Evolutionary conservation across 2,888 invertebrate genomes (phyloP), one percentile per base, ranked within the genome.

Genomic region (Hydrotaea diabolus): DNA sequence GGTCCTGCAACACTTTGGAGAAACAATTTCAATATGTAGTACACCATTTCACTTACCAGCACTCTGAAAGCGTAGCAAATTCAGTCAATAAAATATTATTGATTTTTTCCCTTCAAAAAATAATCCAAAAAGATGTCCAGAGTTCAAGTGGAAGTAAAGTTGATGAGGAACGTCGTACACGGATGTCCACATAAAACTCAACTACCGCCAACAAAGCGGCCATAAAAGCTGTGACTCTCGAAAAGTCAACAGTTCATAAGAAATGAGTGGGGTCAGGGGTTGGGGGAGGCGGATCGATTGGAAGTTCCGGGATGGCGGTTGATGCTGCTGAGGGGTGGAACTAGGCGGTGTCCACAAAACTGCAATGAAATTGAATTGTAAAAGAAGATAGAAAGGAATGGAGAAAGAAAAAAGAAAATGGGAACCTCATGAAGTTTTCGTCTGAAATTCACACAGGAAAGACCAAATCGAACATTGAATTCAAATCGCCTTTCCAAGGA

Each of bases 71-170:
- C 19, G 15, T 69, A 77, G 46, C 46, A 82, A 77, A 66, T 64
- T 82, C 59, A 82, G 74, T 77, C 77, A 77, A 82, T 77, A 77
- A 69, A 69, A 53, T 26, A 55, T 72, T 77, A 77, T 77, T 74
- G 82, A 77, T 82, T 74, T 73, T 69, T 23, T 21, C 2, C 3
- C 8, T 55, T 11, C 8, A 49, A 21, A 55, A 55, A 53, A 11
- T 19, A 21, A 55, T 21, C 46, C 69, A 21, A 49, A 46, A 69
- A 23, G 23, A n/a, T 49, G 49, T 49, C 21, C 23, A 49, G 23
- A 23, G n/a, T 69, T 26, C 69, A 46, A 15, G 23, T 36, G 39
- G 55, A 64, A 17, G 7, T 11, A 31, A 36, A 64, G 39, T 7
- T 39, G 64, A 64, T 64, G 39, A 17, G 17, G 17, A 39, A 19